phyloP scores from a whole-genome alignment of 1,140 invertebrate species.

The Paraescarpia echinospica region DNA sequence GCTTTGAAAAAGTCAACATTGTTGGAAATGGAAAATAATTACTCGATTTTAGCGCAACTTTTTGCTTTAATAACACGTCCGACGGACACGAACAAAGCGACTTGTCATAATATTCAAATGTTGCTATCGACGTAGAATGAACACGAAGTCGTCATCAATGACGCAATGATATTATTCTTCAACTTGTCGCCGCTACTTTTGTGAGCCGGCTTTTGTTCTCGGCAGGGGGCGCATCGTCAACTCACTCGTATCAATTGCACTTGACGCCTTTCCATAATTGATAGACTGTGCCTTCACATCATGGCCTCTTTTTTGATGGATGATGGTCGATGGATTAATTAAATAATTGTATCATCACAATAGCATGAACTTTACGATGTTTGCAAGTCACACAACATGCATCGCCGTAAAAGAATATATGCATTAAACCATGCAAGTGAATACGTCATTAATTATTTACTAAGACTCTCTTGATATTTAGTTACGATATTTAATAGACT shows the following conservation, averaged over 20 bases:
- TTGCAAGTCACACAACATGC: neutral
- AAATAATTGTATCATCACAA: neutral
- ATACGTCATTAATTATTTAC: neutral
- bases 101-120: neutral
- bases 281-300: neutral
- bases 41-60: neutral
- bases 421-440: neutral
- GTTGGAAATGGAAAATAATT: neutral
- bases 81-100: neutral
- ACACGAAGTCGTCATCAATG: neutral
- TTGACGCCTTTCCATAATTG: neutral
- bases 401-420: neutral
- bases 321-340: neutral
- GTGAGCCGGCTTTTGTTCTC: neutral
- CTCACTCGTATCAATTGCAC: neutral
- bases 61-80: neutral
- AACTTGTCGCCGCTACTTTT: neutral
- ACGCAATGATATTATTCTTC: constrained; percentile 6
- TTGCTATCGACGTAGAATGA: neutral
- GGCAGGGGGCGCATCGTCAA: neutral
- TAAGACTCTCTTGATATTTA: neutral
- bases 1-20: neutral
- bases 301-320: neutral
- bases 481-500: neutral
- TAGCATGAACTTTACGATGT: neutral